Percentiles rank a stretch among this genome's conserved stretches.
phyloP scores from a whole-genome alignment of 2,888 invertebrate genomes.

The Pardosa pseudoannulata region DNA sequence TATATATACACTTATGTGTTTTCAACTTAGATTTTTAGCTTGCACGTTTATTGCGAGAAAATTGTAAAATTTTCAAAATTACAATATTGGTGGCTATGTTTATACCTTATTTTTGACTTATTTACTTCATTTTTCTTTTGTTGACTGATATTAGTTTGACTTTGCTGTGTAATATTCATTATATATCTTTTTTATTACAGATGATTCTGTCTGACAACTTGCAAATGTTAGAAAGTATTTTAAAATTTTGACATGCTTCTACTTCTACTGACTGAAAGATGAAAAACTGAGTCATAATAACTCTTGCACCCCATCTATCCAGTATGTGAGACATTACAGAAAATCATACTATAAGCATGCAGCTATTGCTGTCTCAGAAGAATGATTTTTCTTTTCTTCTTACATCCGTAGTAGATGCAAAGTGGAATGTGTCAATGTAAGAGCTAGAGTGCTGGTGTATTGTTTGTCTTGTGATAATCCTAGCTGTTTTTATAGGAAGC shows the following conservation, averaged over 20 bases:
- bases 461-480: constrained; percentile 13
- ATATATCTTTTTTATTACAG: no score
- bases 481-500: neutral
- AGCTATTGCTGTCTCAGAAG: neutral
- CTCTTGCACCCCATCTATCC: constrained; percentile 38
- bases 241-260: constrained; percentile 68
- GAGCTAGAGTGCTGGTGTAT: constrained; percentile 1
- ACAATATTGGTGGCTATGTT: no score
- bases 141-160: no score
- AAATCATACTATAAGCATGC: neutral
- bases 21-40: no score
- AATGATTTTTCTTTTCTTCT: neutral
- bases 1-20: no score
- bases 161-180: no score
- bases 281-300: constrained; percentile 16
- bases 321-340: constrained; percentile 16
- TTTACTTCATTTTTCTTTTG: no score
- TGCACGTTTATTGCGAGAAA: no score
- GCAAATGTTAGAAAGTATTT: constrained; percentile 57
- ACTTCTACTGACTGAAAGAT: constrained; percentile 36
- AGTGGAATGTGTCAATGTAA: constrained; percentile 7
- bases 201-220: constrained; percentile 72
- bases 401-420: neutral
- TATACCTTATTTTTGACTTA: no score
- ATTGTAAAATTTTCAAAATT: no score